Conservation (phyloP, 2,113 vertebrate genomes). For the Bubo bubo region DNA sequence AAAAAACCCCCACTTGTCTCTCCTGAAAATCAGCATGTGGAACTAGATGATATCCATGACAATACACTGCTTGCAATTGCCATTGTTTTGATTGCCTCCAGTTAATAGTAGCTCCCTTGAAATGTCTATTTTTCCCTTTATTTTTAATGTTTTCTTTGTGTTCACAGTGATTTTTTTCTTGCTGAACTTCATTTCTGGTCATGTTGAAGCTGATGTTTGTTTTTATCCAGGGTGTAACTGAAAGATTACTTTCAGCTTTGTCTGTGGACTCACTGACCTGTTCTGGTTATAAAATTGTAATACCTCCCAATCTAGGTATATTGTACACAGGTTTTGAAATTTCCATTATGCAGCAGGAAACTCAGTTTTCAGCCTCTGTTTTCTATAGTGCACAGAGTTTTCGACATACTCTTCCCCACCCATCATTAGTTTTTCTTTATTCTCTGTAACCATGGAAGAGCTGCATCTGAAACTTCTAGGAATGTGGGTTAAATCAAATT, state of each 20-base stretch:
- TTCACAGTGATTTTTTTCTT: fast-evolving
- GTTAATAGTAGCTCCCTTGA: not conserved
- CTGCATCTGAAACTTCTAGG: not conserved
- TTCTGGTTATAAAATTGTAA: not conserved
- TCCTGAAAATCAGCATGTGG: too few species aligned
- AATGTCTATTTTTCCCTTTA: not conserved
- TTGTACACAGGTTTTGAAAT: not conserved
- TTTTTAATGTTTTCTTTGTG: not conserved
- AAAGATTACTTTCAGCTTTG: not conserved
- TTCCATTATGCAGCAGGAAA: not conserved
- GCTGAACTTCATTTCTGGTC: not conserved
- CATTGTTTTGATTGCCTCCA: not conserved
- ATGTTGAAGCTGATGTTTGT: not conserved
- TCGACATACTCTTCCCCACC: not conserved
- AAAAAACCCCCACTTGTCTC: too few species aligned
- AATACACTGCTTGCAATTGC: too few species aligned
- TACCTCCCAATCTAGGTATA: not conserved
- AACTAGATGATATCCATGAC: too few species aligned
- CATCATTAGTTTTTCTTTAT: not conserved
- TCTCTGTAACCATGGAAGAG: not conserved
- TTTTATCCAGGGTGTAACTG: not conserved
- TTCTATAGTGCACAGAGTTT: not conserved
- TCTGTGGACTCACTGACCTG: not conserved
- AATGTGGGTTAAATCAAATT: not conserved
- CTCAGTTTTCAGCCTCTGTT: not conserved